Conservation (phyloP, 2,113 vertebrate genomes). For the Ciconia boyciana region DNA sequence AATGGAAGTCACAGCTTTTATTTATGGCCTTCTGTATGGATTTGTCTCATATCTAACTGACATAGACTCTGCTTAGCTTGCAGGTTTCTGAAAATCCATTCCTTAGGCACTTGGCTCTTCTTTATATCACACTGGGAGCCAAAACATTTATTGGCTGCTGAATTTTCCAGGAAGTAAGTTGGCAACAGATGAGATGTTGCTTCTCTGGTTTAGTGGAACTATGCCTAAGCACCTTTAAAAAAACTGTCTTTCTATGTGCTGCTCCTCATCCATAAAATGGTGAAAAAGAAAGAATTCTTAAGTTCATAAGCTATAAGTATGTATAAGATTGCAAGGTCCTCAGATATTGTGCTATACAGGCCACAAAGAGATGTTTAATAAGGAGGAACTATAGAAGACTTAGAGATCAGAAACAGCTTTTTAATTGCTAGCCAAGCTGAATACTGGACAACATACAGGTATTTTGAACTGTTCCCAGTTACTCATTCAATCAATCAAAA, state of each 20-base stretch:
- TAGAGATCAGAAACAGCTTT: not conserved
- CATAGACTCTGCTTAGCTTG: slow-evolving; percentile 21
- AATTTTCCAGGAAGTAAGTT: slow-evolving; percentile 38
- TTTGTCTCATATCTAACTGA: slow-evolving; percentile 28
- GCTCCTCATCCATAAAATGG: not conserved
- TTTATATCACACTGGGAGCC: not conserved
- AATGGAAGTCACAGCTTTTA: slow-evolving; percentile 32
- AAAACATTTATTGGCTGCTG: not conserved
- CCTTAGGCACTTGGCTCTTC: slow-evolving; percentile 17
- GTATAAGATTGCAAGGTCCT: not conserved
- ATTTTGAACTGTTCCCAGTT: not conserved
- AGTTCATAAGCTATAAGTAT: not conserved
- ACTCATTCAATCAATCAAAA: not conserved
- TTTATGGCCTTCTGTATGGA: slow-evolving; percentile 22
- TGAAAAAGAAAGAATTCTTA: not conserved
- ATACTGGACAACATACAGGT: not conserved
- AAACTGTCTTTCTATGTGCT: not conserved
- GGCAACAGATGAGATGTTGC: not conserved
- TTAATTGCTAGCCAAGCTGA: not conserved
- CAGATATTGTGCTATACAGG: not conserved
- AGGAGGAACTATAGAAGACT: not conserved
- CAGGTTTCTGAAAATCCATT: slow-evolving; percentile 49
- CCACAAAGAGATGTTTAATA: not conserved
- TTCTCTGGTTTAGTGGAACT: not conserved
- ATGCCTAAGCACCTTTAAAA: not conserved